Base-by-base conservation (phyloP, 2,113 vertebrate genomes). In the Rhinichthys klamathensis region DNA sequence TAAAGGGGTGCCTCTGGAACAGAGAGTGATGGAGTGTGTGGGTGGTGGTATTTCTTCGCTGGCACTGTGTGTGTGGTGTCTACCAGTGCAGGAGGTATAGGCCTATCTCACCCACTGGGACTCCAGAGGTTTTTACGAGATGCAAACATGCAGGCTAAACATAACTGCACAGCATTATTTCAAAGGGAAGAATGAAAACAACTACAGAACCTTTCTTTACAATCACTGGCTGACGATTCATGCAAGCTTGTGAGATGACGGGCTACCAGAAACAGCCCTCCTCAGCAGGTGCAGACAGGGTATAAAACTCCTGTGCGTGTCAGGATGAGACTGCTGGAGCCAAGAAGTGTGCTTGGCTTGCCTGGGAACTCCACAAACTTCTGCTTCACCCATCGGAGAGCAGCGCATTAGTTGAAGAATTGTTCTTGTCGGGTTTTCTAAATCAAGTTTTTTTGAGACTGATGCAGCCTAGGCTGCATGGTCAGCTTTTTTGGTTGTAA, bases 1-100 rank as follows among this genome's bases (percentile, higher is more conserved):
- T 90, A 91, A 92, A 88, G 91, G 87, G 90, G 85, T 84, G 88
- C 88, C 61, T 88, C 46, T 85, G 89, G 74, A 81, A 87, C 87
- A 78, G 21, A 6, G 75, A 82, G 54, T 54, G 84, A 87, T 90
- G 84, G 30, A 82, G 75, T 84, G 65, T 86, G 85, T 89, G 85
- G 87, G 70, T 73, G 79, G 67, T 54, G 38, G 46, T 46, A 76
- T 84, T 86, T 81, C 76, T 88, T 80, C 13, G 9, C 70, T 88
- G 77, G 84, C 87, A 81, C 41, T 8, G 67, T 81, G 77, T 81
- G 76, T 80, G 77, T 88, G 75, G 49, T 86, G 80, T 80, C 84
- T 85, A 88, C 73, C 25, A 84, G 56, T 75, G 7, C 11, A 85
- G 38, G 16, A 80, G 74, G 82, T 77, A 35, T 41, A 35, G 32